Conservation (phyloP, 2,797 vertebrate genomes). For the Furcifer pardalis region DNA sequence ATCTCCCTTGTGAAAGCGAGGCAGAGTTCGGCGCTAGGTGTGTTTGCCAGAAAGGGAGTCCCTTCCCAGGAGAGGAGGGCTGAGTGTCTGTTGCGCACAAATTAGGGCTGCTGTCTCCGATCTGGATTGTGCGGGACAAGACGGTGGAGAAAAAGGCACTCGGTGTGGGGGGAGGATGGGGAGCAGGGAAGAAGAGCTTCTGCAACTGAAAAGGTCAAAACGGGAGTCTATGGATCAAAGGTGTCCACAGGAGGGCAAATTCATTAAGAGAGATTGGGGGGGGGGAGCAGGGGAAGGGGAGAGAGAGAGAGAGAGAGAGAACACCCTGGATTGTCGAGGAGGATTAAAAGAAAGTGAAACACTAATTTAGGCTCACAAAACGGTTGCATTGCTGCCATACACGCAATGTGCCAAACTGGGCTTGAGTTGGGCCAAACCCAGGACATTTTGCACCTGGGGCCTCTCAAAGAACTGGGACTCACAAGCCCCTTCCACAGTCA, state of each 20-base stretch:
- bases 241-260: not conserved
- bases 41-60: not conserved
- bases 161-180: not conserved
- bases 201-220: not conserved
- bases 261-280: not conserved
- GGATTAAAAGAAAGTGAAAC: too few species aligned
- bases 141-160: not conserved
- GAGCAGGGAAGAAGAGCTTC: not conserved
- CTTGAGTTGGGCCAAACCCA: too few species aligned
- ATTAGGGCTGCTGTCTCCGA: not conserved
- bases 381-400: not conserved
- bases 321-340: not conserved
- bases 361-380: not conserved
- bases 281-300: not conserved
- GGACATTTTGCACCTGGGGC: not conserved
- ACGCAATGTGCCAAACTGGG: not conserved
- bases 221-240: not conserved
- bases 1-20: accelerated
- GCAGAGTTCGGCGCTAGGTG: not conserved
- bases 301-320: not conserved
- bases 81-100: not conserved
- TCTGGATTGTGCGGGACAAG: not conserved
- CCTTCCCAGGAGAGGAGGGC: not conserved
- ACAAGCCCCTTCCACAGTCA: not conserved
- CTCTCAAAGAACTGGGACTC: not conserved